Percentiles rank a stretch among this genome's conserved stretches.
phyloP scores from a whole-genome alignment of 1,140 invertebrate genomes.

The Brachionus rubens region DNA sequence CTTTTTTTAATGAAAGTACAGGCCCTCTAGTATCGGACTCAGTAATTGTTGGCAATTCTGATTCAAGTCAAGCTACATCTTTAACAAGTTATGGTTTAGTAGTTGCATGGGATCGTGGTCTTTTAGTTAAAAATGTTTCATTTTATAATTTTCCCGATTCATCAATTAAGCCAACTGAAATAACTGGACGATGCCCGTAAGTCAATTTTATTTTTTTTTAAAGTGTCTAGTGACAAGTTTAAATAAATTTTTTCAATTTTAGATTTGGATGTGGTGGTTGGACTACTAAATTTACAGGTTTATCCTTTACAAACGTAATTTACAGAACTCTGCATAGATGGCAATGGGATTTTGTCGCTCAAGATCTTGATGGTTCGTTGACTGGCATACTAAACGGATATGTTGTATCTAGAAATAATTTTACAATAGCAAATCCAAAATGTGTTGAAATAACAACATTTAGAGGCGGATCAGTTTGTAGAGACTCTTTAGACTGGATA shows the following conservation, averaged over 20 bases:
- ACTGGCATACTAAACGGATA: not conserved
- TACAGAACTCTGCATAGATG: not conserved
- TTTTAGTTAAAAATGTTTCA: slow-evolving; percentile 14
- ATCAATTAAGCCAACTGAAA: not conserved
- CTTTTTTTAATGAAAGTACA: slow-evolving; percentile 9
- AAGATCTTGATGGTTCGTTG: slow-evolving; percentile 37
- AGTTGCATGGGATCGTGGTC: slow-evolving; percentile 42
- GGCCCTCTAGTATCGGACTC: slow-evolving; percentile 5
- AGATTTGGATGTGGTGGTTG: slow-evolving; percentile 36
- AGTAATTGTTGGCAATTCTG: slow-evolving; percentile 29
- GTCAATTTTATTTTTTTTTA: not conserved
- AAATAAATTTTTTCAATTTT: not conserved
- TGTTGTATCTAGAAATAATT: slow-evolving; percentile 29
- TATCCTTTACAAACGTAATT: slow-evolving; percentile 21
- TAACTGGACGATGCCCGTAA: slow-evolving; percentile 35
- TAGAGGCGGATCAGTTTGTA: not conserved
- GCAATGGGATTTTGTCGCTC: slow-evolving; percentile 19
- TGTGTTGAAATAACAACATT: not conserved
- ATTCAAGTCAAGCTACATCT: slow-evolving; percentile 46
- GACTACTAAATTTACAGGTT: not conserved
- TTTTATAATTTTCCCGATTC: slow-evolving; percentile 40
- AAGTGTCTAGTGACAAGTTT: not conserved
- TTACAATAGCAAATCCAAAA: not conserved
- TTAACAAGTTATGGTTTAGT: slow-evolving; percentile 23
- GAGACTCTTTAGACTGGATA: not conserved